These are phyloP conservation scores for Naso thynnoides DNA, from an alignment of 2,797 vertebrate genomes.

Conservation along the genomic window DNA sequence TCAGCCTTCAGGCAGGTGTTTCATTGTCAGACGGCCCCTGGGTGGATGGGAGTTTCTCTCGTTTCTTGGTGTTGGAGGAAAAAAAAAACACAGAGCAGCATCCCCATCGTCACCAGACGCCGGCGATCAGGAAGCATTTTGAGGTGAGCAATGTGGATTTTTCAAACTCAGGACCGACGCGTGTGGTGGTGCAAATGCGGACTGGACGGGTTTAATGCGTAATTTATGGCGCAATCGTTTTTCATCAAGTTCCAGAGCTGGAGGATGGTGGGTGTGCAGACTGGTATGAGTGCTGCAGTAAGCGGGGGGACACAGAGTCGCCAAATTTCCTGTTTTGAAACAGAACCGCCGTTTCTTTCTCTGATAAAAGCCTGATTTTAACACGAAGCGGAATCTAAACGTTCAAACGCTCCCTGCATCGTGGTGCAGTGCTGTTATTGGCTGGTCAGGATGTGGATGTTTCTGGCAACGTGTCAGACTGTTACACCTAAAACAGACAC, in stretches of 20 bases:
- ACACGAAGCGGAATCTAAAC: not conserved
- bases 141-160: constrained; percentile 74
- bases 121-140: constrained; percentile 64
- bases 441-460: constrained; percentile 26
- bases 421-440: constrained; percentile 1
- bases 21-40: constrained; percentile 83
- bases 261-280: constrained; percentile 73
- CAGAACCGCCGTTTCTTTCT: not conserved
- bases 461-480: constrained; percentile 66
- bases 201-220: constrained; percentile 16
- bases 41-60: constrained; percentile 84
- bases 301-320: constrained; percentile 16
- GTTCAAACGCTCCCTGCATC: constrained; percentile 1
- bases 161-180: not conserved
- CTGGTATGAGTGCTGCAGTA: constrained; percentile 66
- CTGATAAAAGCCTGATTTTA: not conserved
- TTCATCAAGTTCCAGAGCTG: constrained; percentile 74
- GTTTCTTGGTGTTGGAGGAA: constrained; percentile 78
- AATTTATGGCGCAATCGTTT: constrained; percentile 62
- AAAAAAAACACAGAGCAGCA: constrained; percentile 33
- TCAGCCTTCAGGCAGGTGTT: constrained; percentile 43
- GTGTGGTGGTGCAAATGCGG: constrained; percentile 8
- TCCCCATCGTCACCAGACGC: constrained; percentile 63
- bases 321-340: constrained; percentile 3
- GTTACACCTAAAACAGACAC: constrained; percentile 54